Conservation (phyloP, 2,113 vertebrate genomes). For the Thomomys bottae region DNA sequence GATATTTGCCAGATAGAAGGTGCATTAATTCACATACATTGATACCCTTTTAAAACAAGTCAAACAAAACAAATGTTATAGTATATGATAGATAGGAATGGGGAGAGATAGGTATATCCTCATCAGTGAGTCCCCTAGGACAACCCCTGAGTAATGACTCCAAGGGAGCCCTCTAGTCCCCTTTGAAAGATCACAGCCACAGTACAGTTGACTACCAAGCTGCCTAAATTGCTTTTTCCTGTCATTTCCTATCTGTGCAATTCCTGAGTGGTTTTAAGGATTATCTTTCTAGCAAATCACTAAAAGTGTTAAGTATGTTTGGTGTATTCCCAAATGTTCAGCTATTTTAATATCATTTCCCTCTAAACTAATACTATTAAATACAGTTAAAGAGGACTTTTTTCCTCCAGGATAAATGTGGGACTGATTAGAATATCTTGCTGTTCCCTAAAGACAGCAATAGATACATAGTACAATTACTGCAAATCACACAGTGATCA, state of each 20-base stretch:
- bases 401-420: constrained; percentile 54
- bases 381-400: constrained; percentile 72
- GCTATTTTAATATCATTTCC: constrained; percentile 76
- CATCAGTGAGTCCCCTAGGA: neutral
- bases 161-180: neutral
- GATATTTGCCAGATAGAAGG: too few relatives aligned
- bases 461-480: constrained; percentile 60
- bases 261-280: constrained; percentile 64
- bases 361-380: constrained; percentile 76
- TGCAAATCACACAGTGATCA: constrained; percentile 70
- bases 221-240: neutral
- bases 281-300: constrained; percentile 69
- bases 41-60: neutral
- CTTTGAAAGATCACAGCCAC: neutral
- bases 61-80: neutral
- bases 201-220: neutral
- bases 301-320: constrained; percentile 64
- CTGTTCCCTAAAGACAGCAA: constrained; percentile 75
- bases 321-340: constrained; percentile 77
- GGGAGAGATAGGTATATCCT: neutral
- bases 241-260: constrained; percentile 41
- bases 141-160: neutral
- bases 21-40: too few relatives aligned
- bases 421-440: constrained; percentile 77
- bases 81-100: neutral